Evolutionary conservation across 2,797 vertebrate species (phyloP).

Genomic region (Melopsittacus undulatus): DNA sequence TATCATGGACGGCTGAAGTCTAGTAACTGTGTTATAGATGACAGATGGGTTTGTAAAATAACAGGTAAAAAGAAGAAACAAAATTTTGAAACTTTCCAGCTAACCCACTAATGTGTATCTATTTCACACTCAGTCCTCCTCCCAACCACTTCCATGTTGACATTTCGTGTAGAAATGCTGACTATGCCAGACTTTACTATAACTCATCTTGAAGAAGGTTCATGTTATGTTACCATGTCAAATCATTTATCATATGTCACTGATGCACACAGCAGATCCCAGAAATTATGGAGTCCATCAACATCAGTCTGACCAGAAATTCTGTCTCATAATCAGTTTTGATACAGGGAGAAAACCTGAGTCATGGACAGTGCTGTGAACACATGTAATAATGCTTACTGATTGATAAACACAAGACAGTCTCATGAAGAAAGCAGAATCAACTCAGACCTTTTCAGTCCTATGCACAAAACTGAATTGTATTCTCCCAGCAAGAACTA

Average conservation of each 20-base stretch:
- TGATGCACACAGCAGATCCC: background rate
- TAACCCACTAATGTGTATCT: background rate
- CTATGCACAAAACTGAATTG: background rate
- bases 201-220: background rate
- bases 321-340: background rate
- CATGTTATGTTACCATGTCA: background rate
- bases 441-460: background rate
- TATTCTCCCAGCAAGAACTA: background rate
- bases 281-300: background rate
- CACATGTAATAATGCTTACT: background rate
- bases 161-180: background rate
- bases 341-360: background rate
- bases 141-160: background rate
- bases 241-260: background rate
- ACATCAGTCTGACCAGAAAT: background rate
- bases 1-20: slow-evolving; percentile 83
- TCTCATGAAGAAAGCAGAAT: background rate
- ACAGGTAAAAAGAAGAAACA: slow-evolving; percentile 73
- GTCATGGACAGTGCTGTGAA: background rate
- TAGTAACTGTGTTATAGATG: slow-evolving; percentile 84
- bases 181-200: background rate
- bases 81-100: background rate
- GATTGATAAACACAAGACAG: background rate
- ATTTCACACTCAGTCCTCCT: background rate
- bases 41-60: slow-evolving; percentile 88